Evolutionary conservation across 2,797 vertebrate genomes (phyloP), one percentile per base, ranked within the genome.

Genomic region (Enteromius paludinosus): DNA sequence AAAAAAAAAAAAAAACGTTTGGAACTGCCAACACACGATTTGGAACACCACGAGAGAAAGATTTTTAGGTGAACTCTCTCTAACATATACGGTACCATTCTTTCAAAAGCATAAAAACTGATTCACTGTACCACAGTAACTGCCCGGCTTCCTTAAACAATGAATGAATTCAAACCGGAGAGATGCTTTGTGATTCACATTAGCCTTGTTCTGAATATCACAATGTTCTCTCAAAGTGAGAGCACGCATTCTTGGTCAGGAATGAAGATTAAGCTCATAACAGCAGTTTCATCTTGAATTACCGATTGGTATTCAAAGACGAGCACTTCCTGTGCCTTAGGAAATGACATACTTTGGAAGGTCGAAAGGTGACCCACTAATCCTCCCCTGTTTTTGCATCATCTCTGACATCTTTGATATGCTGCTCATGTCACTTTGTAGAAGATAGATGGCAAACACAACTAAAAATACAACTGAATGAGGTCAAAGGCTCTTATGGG

Each of bases 291-390:
- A 65, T 70, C n/a, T 73, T 75, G 59, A 85, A 68, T 78, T 71
- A 69, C 85, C 88, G 88, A 94, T 93, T 89, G 89, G 92, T 89
- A 93, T 93, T 92, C 93, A 88, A 88, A 88, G 90, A 85, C 89
- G 87, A 88, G 85, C 87, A 87, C 89, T 92, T 94, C 92, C 92
- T 92, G 90, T 90, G 88, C 85, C 30, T 76, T 66, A 86, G 88
- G 85, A 90, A 89, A 89, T 85, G 75, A 89, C 62, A 90, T 84
- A 88, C 87, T 90, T 81, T 17, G 91, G 90, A 77, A 93, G 93
- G 93, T 93, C 90, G 75, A 74, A 78, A 82, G 76, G 72, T 38
- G 89, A 88, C 90, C 59, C 68, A 12, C 61, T 83, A 84, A 77
- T 66, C 54, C 33, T 61, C 35, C 25, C 25, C 1, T 68, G 72